phyloP scores from a whole-genome alignment of 2,113 vertebrate genomes.

The Sylvietta virens region DNA sequence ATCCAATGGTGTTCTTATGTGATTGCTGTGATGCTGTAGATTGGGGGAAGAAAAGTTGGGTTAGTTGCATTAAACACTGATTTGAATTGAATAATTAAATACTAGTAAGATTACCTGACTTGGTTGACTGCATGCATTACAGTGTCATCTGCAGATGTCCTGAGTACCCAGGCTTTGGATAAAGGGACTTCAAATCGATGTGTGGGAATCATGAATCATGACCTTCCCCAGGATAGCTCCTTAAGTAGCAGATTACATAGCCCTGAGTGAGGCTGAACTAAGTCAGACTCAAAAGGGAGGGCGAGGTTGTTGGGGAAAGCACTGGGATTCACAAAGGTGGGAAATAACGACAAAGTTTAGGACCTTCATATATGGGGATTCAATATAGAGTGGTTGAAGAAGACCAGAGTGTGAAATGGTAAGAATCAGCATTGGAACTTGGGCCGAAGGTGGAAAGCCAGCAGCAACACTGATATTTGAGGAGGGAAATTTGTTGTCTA shows the following conservation, averaged over 20 bases:
- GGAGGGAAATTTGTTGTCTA: background rate
- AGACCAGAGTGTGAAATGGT: background rate
- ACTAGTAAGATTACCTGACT: background rate
- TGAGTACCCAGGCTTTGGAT: background rate
- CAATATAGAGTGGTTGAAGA: background rate
- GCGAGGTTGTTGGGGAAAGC: background rate
- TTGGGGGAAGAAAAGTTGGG: background rate
- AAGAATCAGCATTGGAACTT: background rate
- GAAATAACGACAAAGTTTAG: background rate
- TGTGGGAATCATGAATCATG: background rate
- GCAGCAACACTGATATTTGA: background rate
- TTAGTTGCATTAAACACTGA: constrained; percentile 5
- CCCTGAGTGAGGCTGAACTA: background rate
- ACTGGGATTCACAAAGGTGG: background rate
- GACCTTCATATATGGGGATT: background rate
- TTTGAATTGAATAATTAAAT: constrained; percentile 7
- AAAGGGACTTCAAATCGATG: background rate
- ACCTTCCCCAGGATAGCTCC: background rate
- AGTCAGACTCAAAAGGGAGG: background rate
- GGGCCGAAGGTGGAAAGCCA: background rate
- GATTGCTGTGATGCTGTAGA: background rate
- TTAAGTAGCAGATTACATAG: background rate
- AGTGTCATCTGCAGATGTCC: background rate
- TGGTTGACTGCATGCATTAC: background rate
- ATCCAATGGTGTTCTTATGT: background rate